A percentile compares a stretch with the other conserved stretches of the same genome.
Conservation (phyloP, 2,888 invertebrate species). For the Saturnia japonica region DNA sequence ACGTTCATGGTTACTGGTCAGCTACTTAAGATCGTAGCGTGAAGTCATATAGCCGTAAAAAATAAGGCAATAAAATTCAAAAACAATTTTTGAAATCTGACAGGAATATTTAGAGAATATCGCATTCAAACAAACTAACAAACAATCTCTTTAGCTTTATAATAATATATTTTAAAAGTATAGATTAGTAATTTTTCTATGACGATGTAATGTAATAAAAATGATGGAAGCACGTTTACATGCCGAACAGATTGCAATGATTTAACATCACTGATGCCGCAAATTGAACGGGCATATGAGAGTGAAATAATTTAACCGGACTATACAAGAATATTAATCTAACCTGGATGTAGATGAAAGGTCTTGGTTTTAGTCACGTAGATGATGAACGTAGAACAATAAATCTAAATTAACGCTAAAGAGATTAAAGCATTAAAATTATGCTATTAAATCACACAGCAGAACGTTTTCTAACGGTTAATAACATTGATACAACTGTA, state of each 20-base stretch:
- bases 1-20: too few species aligned
- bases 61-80: too few species aligned
- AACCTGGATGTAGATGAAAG: neutral
- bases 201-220: neutral
- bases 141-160: too few species aligned
- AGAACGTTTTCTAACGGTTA: neutral
- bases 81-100: too few species aligned
- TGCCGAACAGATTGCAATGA: neutral
- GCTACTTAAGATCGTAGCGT: too few species aligned
- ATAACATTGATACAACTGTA: neutral
- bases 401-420: neutral
- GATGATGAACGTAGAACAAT: neutral
- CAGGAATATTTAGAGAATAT: too few species aligned
- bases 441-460: constrained; percentile 4
- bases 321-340: neutral
- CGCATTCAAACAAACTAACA: too few species aligned
- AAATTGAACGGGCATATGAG: neutral
- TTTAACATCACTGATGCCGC: constrained; percentile 1
- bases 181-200: neutral
- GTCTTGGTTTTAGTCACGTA: neutral
- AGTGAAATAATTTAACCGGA: neutral
- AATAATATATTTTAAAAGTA: too few species aligned
- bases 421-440: neutral
- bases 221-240: neutral
- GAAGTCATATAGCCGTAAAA: too few species aligned